Base-by-base conservation (phyloP, 2,888 invertebrate species). In the Drosophila conformis region DNA sequence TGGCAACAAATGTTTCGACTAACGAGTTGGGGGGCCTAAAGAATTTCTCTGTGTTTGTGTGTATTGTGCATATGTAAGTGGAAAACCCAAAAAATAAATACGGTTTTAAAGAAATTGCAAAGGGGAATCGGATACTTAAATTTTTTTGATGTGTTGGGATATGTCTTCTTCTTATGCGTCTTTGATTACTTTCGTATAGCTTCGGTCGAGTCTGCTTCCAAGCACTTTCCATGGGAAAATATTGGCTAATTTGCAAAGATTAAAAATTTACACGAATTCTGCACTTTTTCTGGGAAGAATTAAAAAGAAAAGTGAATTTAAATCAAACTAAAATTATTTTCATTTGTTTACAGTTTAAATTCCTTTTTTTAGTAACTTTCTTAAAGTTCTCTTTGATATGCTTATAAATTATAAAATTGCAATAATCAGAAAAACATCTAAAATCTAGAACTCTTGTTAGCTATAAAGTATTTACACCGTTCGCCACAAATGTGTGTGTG, bases 1-100 rank as follows among this genome's bases (percentile, higher is more conserved):
- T 83, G 76, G 53, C 75, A 68, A 58, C 59, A 70, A 74, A 73
- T 63, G 63, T 54, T 40, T 54, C 11, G 46, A 46, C 46, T 25
- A 46, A 46, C 46, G 25, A 35, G 35, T 11, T 10, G n/a, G 21
- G 29, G 36, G 35, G 18, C 15, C 15, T 8, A 7, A 46, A 46
- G 46, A 46, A 46, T 46, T 46, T 15, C 13, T 8, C 7, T 25
- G 7, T 4, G n/a, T 8, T 8, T 1, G 48, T 29, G 58, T 25
- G 49, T 25, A 36, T 29, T 18, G 48, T 21, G 54, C 35, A 40
- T 36, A 7, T 25, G 15, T 11, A 11, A 42, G 21, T 25, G 21
- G 46, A 68, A 49, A 18, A n/a, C 4, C 36, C 40, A 4, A 46
- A 46, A 57, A 68, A 56, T 54, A 56, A 64, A 59, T 70, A 59